Evolutionary conservation across 2,888 invertebrate species (phyloP).

Genomic region (Tenthredo distinguenda): DNA sequence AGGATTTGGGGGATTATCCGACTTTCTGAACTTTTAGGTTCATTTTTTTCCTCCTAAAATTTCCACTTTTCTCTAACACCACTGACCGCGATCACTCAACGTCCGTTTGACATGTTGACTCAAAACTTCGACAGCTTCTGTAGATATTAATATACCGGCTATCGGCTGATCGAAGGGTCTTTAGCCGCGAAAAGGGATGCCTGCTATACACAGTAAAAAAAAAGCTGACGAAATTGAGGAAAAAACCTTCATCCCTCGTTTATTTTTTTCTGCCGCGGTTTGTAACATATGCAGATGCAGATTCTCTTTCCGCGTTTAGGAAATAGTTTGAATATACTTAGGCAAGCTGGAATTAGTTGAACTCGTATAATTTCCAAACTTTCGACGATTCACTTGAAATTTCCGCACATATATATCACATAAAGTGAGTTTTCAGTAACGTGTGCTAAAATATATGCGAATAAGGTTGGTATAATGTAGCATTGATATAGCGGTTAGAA

Average conservation of each 20-base stretch:
- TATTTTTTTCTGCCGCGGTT: not conserved
- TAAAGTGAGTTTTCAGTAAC: not conserved
- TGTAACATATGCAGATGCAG: not conserved
- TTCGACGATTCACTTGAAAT: not conserved
- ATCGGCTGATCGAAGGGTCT: not conserved
- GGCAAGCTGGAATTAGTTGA: not conserved
- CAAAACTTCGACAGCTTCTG: not conserved
- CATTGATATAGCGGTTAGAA: slow-evolving; percentile 5
- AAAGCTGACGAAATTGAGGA: not conserved
- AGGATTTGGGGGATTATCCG: not conserved
- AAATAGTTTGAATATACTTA: not conserved
- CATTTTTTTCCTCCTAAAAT: not conserved
- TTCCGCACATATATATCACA: not conserved
- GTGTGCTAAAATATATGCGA: not conserved
- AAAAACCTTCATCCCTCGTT: not conserved
- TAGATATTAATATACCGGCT: not conserved
- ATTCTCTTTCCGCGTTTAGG: not conserved
- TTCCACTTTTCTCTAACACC: not conserved
- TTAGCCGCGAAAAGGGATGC: not conserved
- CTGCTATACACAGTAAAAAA: not conserved
- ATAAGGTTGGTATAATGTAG: slow-evolving; percentile 2
- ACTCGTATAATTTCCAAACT: not conserved
- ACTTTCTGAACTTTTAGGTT: not conserved
- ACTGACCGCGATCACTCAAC: not conserved
- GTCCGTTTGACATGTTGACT: not conserved